Evolutionary conservation across 1,140 invertebrate species (phyloP), one percentile per base, ranked within the genome.

Genomic region (Drosophila setifemur): DNA sequence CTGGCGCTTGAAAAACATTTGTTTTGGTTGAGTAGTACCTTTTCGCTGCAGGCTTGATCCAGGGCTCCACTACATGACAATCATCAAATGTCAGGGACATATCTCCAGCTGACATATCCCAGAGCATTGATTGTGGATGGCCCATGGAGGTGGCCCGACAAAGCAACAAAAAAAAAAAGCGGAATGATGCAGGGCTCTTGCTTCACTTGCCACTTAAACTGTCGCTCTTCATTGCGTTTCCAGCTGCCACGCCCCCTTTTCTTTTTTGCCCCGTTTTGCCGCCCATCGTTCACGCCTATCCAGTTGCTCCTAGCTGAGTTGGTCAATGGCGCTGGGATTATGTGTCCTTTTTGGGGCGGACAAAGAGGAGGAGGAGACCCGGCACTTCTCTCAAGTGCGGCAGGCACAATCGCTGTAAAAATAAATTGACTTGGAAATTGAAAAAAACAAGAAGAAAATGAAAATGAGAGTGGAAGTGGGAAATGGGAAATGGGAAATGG

Each of bases 391-490:
- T 78, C 57, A 37, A 82, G 77, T 77, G 68, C 54, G 57, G 35
- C n/a, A n/a, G n/a, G n/a, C 60, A 45, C 57, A 73, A 54, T 49
- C 63, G 79, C 73, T 85, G 79, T 85, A 79, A 85, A 85, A 85
- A 85, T 85, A 85, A 85, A 85, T 85, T 86, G 79, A 85, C 81
- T 85, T 85, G 79, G 79, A 85, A 85, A 86, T 85, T 85, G 79
- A 86, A 85, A 85, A 83, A 79, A 79, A 48, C 42, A 52, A 52
- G 40, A n/a, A n/a, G n/a, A 69, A 49, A 54, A 63, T 42, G 42
- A 53, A 48, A 73, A 53, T 28, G 49, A 47, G 42, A 71, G 52
- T 49, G 60, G 45, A 21, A 52, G 40, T 52, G 35, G n/a, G n/a
- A n/a, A n/a, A n/a, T n/a, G n/a, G 58, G 58, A 61, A 73, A 40